Conservation (phyloP, 2,113 vertebrate genomes). For the Oreotrochilus melanogaster region DNA sequence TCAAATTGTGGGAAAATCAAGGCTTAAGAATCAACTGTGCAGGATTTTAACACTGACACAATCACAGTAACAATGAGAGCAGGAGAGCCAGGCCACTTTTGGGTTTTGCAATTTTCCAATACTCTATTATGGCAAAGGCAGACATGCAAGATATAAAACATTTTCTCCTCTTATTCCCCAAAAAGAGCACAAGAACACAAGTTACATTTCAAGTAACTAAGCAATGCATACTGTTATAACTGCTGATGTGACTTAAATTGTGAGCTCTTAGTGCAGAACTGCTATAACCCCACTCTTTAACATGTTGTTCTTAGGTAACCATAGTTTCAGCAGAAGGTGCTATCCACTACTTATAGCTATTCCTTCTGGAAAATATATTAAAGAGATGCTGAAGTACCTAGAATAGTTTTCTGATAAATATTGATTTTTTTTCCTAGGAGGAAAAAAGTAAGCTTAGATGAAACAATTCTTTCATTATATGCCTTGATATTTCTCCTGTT, state of each 20-base stretch:
- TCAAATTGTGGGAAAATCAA: not conserved
- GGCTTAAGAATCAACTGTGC: not conserved
- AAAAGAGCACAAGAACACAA: constrained; percentile 16
- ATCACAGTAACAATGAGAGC: not conserved
- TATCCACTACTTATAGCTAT: not conserved
- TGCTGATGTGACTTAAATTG: not conserved
- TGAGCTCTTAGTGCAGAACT: not conserved
- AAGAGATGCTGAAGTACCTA: not conserved
- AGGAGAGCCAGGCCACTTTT: not conserved
- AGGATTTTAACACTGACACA: not conserved
- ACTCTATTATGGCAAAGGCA: constrained; percentile 30
- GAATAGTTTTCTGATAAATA: not conserved
- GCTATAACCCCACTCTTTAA: not conserved
- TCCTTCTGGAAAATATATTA: not conserved
- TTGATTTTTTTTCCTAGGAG: not conserved
- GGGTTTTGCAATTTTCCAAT: constrained; percentile 38
- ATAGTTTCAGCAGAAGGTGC: not conserved
- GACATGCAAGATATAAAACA: constrained; percentile 23
- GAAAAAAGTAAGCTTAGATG: not conserved
- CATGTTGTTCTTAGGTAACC: not conserved
- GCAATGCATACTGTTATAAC: not conserved
- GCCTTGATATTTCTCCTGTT: not conserved
- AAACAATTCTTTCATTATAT: not conserved
- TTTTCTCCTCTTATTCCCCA: constrained; percentile 18
- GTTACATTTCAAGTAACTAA: not conserved